A percentile compares a stretch with the other conserved stretches of the same genome.
These are phyloP conservation scores for Platysteira castanea DNA, from an alignment of 2,113 vertebrate genomes.

Conservation along the genomic window DNA sequence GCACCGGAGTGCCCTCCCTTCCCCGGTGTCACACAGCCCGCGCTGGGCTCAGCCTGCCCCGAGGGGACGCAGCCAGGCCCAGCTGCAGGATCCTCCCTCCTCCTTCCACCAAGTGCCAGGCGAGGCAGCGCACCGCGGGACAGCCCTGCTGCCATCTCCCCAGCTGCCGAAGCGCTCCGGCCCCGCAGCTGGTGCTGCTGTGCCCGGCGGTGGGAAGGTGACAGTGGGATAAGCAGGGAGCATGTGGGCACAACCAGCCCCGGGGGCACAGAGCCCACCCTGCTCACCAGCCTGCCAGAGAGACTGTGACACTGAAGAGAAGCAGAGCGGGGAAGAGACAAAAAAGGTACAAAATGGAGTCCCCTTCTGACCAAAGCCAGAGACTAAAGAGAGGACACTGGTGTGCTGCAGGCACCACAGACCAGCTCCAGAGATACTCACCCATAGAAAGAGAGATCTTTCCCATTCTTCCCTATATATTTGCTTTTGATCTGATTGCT, in stretches of 20 bases:
- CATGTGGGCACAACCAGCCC: not conserved
- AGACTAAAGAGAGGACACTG: not conserved
- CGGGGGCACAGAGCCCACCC: not conserved
- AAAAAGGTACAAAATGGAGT: not conserved
- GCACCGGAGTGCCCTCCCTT: not conserved
- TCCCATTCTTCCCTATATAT: not conserved
- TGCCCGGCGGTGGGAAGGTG: rapidly evolving
- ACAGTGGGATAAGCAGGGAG: rapidly evolving
- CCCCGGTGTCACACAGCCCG: rapidly evolving
- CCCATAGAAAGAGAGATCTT: not conserved
- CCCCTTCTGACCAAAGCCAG: not conserved
- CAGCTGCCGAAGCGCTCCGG: too few species aligned
- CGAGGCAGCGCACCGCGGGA: rapidly evolving
- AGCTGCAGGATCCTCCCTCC: too few species aligned
- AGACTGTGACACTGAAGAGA: not conserved
- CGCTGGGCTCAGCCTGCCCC: rapidly evolving
- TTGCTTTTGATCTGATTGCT: not conserved
- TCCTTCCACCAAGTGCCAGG: not conserved
- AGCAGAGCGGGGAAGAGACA: not conserved
- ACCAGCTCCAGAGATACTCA: not conserved
- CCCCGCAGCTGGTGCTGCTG: too few species aligned
- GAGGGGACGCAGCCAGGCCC: not conserved
- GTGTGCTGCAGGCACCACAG: not conserved
- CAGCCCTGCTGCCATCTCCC: rapidly evolving
- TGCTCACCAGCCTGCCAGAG: not conserved